Evolutionary conservation across 2,113 vertebrate genomes (phyloP).

Genomic region (Gymnobelideus leadbeateri): DNA sequence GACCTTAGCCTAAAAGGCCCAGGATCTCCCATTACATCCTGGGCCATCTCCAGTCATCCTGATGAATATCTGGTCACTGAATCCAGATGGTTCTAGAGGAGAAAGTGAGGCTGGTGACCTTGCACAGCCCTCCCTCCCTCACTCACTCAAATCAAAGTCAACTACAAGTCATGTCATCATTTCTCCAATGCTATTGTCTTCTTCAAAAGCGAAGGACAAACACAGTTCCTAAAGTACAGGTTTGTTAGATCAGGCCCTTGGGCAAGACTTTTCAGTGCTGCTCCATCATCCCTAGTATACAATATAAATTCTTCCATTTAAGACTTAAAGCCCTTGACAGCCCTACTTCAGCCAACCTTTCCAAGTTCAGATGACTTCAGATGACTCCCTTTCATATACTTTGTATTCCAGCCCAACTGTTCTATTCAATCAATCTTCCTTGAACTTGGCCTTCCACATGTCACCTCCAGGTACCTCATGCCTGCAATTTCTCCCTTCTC

Average conservation of each 20-base stretch:
- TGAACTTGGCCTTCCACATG: not conserved
- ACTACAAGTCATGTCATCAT: too few relatives aligned
- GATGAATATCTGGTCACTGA: too few relatives aligned
- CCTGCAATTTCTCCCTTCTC: not conserved
- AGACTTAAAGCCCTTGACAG: not conserved
- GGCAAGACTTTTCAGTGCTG: not conserved
- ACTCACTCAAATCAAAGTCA: too few relatives aligned
- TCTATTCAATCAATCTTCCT: not conserved
- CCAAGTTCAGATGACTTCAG: not conserved
- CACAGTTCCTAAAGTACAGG: not conserved
- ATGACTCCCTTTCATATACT: not conserved
- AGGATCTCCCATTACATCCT: too few relatives aligned
- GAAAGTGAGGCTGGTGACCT: too few relatives aligned
- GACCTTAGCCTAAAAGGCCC: too few relatives aligned
- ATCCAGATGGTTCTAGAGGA: too few relatives aligned
- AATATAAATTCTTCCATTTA: not conserved
- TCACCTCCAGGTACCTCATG: not conserved
- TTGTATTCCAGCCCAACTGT: not conserved
- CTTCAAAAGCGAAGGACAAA: not conserved
- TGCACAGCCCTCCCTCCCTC: too few relatives aligned
- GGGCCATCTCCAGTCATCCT: too few relatives aligned
- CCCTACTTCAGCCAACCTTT: not conserved
- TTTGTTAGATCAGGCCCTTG: too few relatives aligned
- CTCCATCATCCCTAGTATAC: not conserved
- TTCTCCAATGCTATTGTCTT: too few relatives aligned